Evolutionary conservation across 2,888 invertebrate genomes (phyloP).

Genomic region (Stenurella melanura): DNA sequence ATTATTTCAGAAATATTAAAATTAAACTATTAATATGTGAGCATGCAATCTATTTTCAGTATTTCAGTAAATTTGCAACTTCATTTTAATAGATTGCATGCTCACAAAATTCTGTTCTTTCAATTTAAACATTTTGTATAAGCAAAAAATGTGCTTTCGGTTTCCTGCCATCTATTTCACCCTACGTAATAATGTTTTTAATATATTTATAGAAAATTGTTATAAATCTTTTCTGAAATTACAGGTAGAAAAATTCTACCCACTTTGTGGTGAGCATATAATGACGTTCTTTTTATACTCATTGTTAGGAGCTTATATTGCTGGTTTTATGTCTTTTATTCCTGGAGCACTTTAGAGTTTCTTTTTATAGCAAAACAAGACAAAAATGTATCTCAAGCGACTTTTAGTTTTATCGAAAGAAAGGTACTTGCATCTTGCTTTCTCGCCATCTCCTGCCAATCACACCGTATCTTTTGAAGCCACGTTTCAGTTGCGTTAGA

Average conservation of each 20-base stretch:
- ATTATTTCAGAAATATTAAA: too few species aligned
- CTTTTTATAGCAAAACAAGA: conserved; percentile 14
- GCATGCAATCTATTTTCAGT: too few species aligned
- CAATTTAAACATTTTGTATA: too few species aligned
- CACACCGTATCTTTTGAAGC: conserved; percentile 27
- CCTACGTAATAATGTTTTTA: too few species aligned
- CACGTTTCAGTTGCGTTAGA: conserved; percentile 17
- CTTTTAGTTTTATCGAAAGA: conserved; percentile 18
- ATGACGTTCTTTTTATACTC: not conserved
- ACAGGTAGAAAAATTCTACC: not conserved
- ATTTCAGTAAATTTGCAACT: too few species aligned
- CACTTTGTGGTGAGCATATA: not conserved
- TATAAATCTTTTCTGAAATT: not conserved
- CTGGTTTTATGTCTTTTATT: conserved; percentile 8
- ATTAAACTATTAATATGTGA: too few species aligned
- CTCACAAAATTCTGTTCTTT: too few species aligned
- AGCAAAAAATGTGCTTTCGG: too few species aligned
- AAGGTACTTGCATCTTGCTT: conserved; percentile 21
- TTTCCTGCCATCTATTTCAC: too few species aligned
- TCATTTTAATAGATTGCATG: too few species aligned
- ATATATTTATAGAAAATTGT: not conserved
- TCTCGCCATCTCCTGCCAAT: conserved; percentile 30
- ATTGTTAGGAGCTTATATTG: not conserved
- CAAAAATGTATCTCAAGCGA: conserved; percentile 15
- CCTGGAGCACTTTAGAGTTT: not conserved